Evolutionary conservation across 2,888 invertebrate species (phyloP), one percentile per base, ranked within the genome.

Genomic region (Pegoplata infirma): DNA sequence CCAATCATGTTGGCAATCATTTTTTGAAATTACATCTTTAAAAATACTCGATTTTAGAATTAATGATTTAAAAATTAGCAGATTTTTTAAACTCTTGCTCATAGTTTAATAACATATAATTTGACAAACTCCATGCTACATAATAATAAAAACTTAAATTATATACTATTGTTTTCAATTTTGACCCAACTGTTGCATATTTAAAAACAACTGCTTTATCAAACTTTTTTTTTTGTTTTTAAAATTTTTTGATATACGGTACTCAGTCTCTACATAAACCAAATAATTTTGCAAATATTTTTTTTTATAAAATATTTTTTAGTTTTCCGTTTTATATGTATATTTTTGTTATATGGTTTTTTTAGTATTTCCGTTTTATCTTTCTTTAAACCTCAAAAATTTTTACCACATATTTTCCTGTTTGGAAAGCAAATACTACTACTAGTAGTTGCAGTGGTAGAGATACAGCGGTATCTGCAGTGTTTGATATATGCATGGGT

Each of bases 341-440:
- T 63, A 44, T 69, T 56, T 58, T 76, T 56, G 56, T n/a, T n/a
- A n/a, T 53, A 44, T 69, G 59, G 23, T 59, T 69, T 69, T 55
- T 59, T 69, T 67, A 67, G 66, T 75, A 75, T 75, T 71, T 72
- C 56, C 56, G 66, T 79, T 72, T 68, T 64, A 63, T 71, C 59
- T 59, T 58, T 36, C 51, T 53, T 67, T 47, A 72, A 75, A 79
- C 75, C 75, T 58, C 71, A 79, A 75, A 75, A 75, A 75, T 79
- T 25, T 79, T 58, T 28, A 75, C 79, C 79, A 75, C 79, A 75
- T 79, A 76, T 69, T 76, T 76, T 76, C 75, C 75, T 76, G 63
- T 63, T 68, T 76, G 56, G 32, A 53, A 23, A 14, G 23, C 21
- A 51, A 51, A 23, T 51, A 51, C 51, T 49, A 17, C 32, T 32